phyloP scores from a whole-genome alignment of 1,140 invertebrate genomes.

The Zaprionus davidi region DNA sequence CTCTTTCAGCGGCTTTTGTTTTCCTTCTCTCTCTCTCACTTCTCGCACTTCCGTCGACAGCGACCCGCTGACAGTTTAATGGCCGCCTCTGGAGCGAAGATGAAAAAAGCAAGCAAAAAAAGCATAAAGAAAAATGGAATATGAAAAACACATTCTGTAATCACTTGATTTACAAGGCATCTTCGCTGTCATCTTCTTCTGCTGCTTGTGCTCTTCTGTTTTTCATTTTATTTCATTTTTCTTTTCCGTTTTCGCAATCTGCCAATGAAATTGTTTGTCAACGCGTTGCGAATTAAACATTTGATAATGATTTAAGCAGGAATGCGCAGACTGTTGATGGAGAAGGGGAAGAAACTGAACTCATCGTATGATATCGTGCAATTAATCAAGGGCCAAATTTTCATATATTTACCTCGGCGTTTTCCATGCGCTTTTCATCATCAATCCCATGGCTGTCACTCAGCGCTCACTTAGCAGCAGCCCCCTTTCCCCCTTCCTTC shows the following conservation, averaged over 20 bases:
- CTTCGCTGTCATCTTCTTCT: slow-evolving; percentile 1
- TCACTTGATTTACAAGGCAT: slow-evolving; percentile 66
- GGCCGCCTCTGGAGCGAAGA: slow-evolving; percentile 56
- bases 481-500: neutral
- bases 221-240: slow-evolving; percentile 27
- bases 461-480: slow-evolving; percentile 23
- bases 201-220: slow-evolving; percentile 20
- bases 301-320: slow-evolving; percentile 61
- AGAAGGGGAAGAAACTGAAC: slow-evolving; percentile 21
- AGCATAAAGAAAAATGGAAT: slow-evolving; percentile 43
- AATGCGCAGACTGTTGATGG: slow-evolving; percentile 52
- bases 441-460: slow-evolving; percentile 31
- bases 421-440: slow-evolving; percentile 56
- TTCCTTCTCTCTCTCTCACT: slow-evolving; percentile 40
- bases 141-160: slow-evolving; percentile 58
- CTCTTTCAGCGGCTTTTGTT: slow-evolving; percentile 34
- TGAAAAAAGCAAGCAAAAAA: slow-evolving; percentile 21
- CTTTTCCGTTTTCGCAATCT: slow-evolving; percentile 48
- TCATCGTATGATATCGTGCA: slow-evolving; percentile 45
- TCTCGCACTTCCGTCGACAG: slow-evolving; percentile 60
- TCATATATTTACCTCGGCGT: slow-evolving; percentile 18
- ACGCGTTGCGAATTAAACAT: slow-evolving; percentile 54
- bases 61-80: slow-evolving; percentile 69
- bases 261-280: slow-evolving; percentile 79
- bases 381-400: slow-evolving; percentile 62